These are phyloP conservation scores for Pantherophis alleghaniensis DNA, from an alignment of 2,797 vertebrate genomes.

Conservation along the genomic window DNA sequence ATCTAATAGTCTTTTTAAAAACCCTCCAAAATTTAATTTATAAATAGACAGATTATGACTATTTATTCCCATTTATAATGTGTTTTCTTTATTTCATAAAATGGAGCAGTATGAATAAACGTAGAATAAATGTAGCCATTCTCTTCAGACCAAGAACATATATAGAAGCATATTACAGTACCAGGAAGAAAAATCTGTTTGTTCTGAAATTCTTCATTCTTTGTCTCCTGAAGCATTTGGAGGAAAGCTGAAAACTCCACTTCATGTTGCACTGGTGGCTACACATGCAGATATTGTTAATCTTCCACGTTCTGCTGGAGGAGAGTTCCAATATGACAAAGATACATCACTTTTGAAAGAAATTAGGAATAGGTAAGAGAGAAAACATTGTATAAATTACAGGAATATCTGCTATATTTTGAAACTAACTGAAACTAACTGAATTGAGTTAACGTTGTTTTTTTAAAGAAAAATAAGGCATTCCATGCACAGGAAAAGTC, in stretches of 20 bases:
- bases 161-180: neutral
- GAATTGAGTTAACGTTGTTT: neutral
- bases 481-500: neutral
- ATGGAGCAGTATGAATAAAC: neutral
- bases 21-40: constrained; percentile 15
- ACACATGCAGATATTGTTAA: constrained; percentile 95
- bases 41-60: constrained; percentile 11
- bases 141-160: neutral
- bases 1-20: neutral
- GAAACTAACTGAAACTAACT: neutral
- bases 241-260: constrained; percentile 87
- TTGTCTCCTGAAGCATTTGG: constrained; percentile 79
- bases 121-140: neutral
- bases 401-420: neutral
- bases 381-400: neutral
- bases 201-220: neutral
- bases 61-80: neutral
- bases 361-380: constrained; percentile 85
- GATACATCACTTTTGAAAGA: constrained; percentile 86
- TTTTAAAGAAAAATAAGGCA: neutral
- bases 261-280: constrained; percentile 86
- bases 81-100: neutral
- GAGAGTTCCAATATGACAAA: constrained; percentile 94
- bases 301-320: constrained; percentile 85
- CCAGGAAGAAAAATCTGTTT: neutral